Conservation (phyloP, 92 coral and sea anemone species). For the Palythoa caribaeorum region DNA sequence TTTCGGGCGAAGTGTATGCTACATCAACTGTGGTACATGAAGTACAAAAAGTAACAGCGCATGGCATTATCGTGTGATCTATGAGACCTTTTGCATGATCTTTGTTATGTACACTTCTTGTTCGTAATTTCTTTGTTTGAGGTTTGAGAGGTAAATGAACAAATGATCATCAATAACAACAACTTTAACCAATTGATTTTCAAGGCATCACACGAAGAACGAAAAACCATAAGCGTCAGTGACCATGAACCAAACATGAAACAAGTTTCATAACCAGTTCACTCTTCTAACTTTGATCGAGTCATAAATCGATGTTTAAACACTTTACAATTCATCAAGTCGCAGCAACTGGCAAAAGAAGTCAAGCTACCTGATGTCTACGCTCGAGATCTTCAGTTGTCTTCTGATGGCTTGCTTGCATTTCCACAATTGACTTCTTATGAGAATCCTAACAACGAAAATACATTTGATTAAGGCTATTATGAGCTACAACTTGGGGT, state of each 20-base stretch:
- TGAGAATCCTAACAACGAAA: slow-evolving; percentile 79
- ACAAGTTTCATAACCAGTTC: too few species aligned
- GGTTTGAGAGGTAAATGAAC: too few species aligned
- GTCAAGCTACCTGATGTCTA: slow-evolving; percentile 80
- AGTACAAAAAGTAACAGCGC: too few species aligned
- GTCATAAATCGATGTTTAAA: not conserved
- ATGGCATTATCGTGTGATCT: too few species aligned
- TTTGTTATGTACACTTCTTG: too few species aligned
- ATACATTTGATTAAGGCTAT: not conserved
- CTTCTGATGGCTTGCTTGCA: slow-evolving; percentile 75
- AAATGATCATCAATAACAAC: too few species aligned
- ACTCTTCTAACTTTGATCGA: not conserved
- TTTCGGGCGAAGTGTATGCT: too few species aligned
- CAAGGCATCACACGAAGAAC: not conserved
- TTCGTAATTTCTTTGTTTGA: too few species aligned
- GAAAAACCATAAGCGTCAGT: not conserved
- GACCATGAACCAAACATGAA: too few species aligned
- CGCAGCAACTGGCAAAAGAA: not conserved
- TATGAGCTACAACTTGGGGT: not conserved
- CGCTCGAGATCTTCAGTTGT: slow-evolving; percentile 73
- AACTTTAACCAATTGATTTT: too few species aligned
- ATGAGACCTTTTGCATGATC: too few species aligned
- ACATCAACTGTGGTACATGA: too few species aligned
- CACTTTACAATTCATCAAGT: not conserved
- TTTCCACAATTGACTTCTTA: slow-evolving; percentile 77